Evolutionary conservation across 1,140 invertebrate genomes (phyloP), one percentile per base, ranked within the genome.

Genomic region (Himalopsyche phryganea): DNA sequence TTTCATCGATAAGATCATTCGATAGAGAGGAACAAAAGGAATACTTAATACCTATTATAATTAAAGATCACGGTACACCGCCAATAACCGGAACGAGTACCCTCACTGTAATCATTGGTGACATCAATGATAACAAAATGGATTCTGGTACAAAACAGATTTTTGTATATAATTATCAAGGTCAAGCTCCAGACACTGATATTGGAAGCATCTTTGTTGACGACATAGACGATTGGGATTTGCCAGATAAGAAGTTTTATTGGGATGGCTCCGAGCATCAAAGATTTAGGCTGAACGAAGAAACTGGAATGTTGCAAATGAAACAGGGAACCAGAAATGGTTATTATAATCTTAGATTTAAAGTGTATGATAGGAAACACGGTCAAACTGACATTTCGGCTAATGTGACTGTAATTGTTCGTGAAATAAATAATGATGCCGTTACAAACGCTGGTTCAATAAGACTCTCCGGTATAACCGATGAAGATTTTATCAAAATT

Each of bases 191-290:
- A 28, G 77, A 83, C 28, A 82, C 82, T 17, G 76, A 77, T 33
- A 85, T 89, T 47, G 87, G 87, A 1, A 73, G 82, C 48, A 86
- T 87, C 6, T 86, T 86, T 68, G 83, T 86, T 1, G 79, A 84
- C 64, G 87, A 89, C 70, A 71, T 81, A 7, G 87, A 89, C 69
- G 86, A 88, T 65, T 88, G 85, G 85, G 87, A 89, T 71, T 69
- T 85, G 13, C 78, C 79, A 1, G 85, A 88, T 65, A 89, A 89
- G 67, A 82, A 80, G 18, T 88, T 85, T 68, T 82, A 79, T 46
- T 85, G 82, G 82, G 73, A 78, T 52, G 73, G 76, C 5, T 69
- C 74, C 50, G 81, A 79, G 53, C 66, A 75, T 51, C 78, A 79
- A 9, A 73, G 81, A 51, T 85, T 84, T 66, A 76, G 75, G 11